Evolutionary conservation across 2,113 vertebrate genomes (phyloP), one percentile per base, ranked within the genome.

Genomic region (Ondatra zibethicus): DNA sequence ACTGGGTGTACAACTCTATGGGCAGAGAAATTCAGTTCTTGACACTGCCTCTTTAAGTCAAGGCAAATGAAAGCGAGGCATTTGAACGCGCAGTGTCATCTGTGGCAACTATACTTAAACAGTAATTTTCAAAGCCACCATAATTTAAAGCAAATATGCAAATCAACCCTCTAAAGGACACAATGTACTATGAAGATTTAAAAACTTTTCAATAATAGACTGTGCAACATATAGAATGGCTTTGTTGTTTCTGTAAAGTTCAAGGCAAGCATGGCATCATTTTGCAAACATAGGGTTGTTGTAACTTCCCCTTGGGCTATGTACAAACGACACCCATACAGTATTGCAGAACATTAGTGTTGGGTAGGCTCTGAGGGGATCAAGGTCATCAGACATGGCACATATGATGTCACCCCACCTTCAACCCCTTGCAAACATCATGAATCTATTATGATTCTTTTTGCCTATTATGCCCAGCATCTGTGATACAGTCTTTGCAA

Each of bases 221-320:
- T 68, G 0, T 63, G 75, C 36, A 68, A 91, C 36, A 52, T 21
- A 82, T 58, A 95, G 12, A 2, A 78, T 68, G 2, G 39, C 82
- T 92, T 75, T 92, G 14, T 47, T 55, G 36, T 50, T 96, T 96
- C 90, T 75, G 50, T 82, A 92, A 78, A 91, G 7, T 87, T 66
- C 58, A 58, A 58, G 58, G 58, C 91, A 93, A 96, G 58, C 42
- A 86, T n/a, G 45, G 85, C 16, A 82, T 29, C 21, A 73, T 63
- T 25, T 23, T 86, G 50, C 7, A 25, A 78, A 75, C 63, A 68
- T 36, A 85, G 19, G n/a, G 75, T 29, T 73, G 27, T 10, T 70
- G 31, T 76, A 47, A 82, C 39, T 16, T 88, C 19, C 33, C 19
- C 47, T 13, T 76, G 66, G 89, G 63, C 9, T 42, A 7, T 61